Percentiles rank a stretch among this genome's conserved stretches.
phyloP scores from a whole-genome alignment of 92 coral and sea anemone species.

The Epizoanthus ramosus region DNA sequence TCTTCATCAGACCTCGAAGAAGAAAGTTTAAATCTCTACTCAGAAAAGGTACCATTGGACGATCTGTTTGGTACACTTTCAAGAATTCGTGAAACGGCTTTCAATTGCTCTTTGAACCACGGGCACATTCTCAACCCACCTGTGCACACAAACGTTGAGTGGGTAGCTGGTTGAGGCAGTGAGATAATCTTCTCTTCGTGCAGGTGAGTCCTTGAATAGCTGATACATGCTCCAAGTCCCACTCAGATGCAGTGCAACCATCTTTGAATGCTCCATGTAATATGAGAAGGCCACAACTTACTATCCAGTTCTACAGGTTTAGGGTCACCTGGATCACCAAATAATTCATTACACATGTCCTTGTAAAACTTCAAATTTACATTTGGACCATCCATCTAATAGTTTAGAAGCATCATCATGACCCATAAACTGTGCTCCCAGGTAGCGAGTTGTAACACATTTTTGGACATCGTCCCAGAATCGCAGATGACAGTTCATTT shows the following conservation, averaged over 20 bases:
- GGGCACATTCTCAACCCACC: slow-evolving; percentile 46
- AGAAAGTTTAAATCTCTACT: slow-evolving; percentile 31
- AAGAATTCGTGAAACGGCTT: slow-evolving; percentile 29
- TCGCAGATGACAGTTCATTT: too few relatives aligned
- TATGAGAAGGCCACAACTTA: slow-evolving; percentile 53
- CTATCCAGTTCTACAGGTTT: slow-evolving; percentile 49
- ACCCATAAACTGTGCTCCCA: too few relatives aligned
- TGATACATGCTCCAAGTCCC: slow-evolving; percentile 51
- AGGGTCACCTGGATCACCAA: too few relatives aligned
- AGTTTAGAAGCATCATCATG: too few relatives aligned
- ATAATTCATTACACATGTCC: too few relatives aligned
- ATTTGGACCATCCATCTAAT: too few relatives aligned
- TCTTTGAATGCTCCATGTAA: slow-evolving; percentile 45
- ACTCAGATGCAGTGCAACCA: slow-evolving; percentile 41
- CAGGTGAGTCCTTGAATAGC: slow-evolving; percentile 50
- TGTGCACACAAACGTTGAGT: slow-evolving; percentile 39
- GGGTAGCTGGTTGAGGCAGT: slow-evolving; percentile 30
- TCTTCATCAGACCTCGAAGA: slow-evolving; percentile 34
- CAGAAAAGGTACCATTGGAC: slow-evolving; percentile 37
- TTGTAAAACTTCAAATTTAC: too few relatives aligned
- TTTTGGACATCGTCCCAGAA: too few relatives aligned
- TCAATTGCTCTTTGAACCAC: slow-evolving; percentile 48
- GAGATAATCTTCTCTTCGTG: slow-evolving; percentile 48
- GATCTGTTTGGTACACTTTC: slow-evolving; percentile 39
- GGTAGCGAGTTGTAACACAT: too few relatives aligned